Percentiles rank a stretch among this genome's conserved stretches.
These are phyloP conservation scores for Umimayanthus kanabou DNA, from an alignment of 92 coral and sea anemone species.

Conservation along the genomic window DNA sequence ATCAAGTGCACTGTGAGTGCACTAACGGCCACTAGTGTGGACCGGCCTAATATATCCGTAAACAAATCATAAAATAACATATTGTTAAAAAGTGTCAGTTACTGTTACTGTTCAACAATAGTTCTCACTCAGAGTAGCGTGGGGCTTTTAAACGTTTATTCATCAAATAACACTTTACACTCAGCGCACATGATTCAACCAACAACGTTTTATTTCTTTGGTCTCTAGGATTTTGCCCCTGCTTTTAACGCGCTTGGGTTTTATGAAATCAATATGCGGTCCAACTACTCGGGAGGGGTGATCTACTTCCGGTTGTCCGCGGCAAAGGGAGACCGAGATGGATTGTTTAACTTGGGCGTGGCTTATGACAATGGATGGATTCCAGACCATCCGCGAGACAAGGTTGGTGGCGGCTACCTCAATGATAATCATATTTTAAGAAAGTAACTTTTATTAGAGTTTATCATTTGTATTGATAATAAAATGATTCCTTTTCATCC, in stretches of 20 bases:
- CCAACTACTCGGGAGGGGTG: conserved; percentile 84
- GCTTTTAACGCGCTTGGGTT: conserved; percentile 94
- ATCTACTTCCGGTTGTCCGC: conserved; percentile 80
- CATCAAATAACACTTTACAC: too few species aligned
- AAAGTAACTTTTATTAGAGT: too few species aligned
- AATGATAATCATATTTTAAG: too few species aligned
- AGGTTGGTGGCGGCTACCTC: conserved; percentile 45
- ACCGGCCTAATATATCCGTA: too few species aligned
- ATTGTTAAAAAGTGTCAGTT: too few species aligned
- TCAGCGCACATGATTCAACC: not conserved
- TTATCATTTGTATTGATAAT: not conserved
- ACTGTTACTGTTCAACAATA: too few species aligned
- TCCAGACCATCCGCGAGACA: conserved; percentile 68
- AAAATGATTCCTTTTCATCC: not conserved
- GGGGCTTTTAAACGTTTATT: too few species aligned
- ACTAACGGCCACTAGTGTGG: too few species aligned
- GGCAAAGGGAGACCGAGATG: conserved; percentile 88
- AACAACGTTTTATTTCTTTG: not conserved
- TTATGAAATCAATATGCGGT: conserved; percentile 81
- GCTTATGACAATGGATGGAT: conserved; percentile 89
- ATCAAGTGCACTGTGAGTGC: too few species aligned
- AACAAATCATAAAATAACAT: too few species aligned
- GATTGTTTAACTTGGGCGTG: conserved; percentile 83
- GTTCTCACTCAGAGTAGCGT: too few species aligned
- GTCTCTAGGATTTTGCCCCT: conserved; percentile 74